Conservation (phyloP, 2,888 invertebrate species). For the Neoscelio sp. region DNA sequence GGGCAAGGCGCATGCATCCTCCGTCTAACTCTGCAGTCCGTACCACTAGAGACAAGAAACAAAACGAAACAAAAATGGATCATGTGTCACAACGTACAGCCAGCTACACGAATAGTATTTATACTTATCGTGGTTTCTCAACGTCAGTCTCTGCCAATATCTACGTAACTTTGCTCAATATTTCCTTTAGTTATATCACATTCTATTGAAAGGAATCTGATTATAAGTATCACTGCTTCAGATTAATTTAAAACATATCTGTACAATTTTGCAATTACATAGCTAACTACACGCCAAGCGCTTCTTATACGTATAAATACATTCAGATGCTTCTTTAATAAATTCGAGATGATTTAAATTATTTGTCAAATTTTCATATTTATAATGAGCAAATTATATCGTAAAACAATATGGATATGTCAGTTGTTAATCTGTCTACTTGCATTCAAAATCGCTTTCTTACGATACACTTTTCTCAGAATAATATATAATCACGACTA, state of each 20-base stretch:
- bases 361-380: too few species aligned
- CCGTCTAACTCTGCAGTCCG: slow-evolving; percentile 84
- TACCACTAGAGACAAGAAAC: slow-evolving; percentile 83
- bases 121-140: slow-evolving; percentile 23
- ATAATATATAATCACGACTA: too few species aligned
- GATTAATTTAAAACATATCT: slow-evolving; percentile 53
- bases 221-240: slow-evolving; percentile 8
- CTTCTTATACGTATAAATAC: slow-evolving; percentile 69
- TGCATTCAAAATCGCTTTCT: too few species aligned
- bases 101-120: slow-evolving; percentile 72
- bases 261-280: slow-evolving; percentile 23
- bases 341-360: background rate
- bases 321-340: slow-evolving; percentile 42
- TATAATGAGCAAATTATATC: too few species aligned
- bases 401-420: too few species aligned
- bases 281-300: slow-evolving; percentile 82
- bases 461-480: too few species aligned
- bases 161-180: slow-evolving; percentile 21
- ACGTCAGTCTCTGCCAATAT: slow-evolving; percentile 23
- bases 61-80: slow-evolving; percentile 76
- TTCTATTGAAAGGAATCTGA: slow-evolving; percentile 15
- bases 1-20: slow-evolving; percentile 83
- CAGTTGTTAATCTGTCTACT: too few species aligned
- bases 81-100: slow-evolving; percentile 76
- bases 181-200: slow-evolving; percentile 3